Evolutionary conservation across 2,888 invertebrate species (phyloP), one percentile per base, ranked within the genome.

Genomic region (Fragum fragum): DNA sequence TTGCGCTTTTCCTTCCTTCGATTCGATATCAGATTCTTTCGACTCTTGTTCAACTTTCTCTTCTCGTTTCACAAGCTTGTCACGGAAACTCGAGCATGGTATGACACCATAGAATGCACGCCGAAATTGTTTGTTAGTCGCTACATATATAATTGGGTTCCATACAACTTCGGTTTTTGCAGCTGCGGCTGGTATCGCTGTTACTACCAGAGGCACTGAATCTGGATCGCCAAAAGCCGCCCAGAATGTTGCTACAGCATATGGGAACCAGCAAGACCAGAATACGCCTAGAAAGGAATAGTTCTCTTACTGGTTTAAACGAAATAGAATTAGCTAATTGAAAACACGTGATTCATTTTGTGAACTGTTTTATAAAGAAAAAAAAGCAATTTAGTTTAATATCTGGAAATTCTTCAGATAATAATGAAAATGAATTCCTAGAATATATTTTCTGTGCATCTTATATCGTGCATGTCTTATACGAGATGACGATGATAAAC

Each of bases 121-220:
- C 0, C 75, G 53, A 32, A 79, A 79, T 42, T 26, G 26, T 18
- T 61, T 79, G 57, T 79, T 73, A 21, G 73, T 74, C 1, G 75
- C 74, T 3, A 79, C 74, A 23, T 79, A 79, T 1, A 79, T 74
- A 0, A 79, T 53, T 14, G 79, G 79, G 21, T 79, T 79, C 74
- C 79, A 79, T 21, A 79, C 73, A n/a, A 79, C 71, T 36, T 73
- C 57, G 18, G 71, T 69, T 53, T 79, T 79, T 2, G 79, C 79
- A 53, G 74, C 69, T 11, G 74, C 53, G 23, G 79, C 74, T 39
- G 79, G 79, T 5, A 63, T 32, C 6, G 68, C 74, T 21, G 71
- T 47, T 11, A 74, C 28, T 6, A 53, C 47, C 16, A 39, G 11
- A 23, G 79, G 79, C 14, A 79, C 75, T 16, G 26, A 28, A 18